Base-by-base conservation (phyloP, 2,888 invertebrate species). In the Cataglyphis altisquamis region DNA sequence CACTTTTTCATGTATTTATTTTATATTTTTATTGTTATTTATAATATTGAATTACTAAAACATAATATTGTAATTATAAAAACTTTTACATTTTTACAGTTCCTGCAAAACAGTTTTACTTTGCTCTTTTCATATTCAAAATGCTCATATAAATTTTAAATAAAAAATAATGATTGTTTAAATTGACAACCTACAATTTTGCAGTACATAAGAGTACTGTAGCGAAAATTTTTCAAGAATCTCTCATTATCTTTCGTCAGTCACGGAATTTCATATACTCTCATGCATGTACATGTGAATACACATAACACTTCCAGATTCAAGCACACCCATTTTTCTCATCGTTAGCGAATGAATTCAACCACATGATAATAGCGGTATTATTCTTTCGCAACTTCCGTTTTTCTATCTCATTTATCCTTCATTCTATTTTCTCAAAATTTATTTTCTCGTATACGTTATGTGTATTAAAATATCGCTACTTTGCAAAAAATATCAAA, bases 301-400 rank as follows among this genome's bases (percentile, higher is more conserved):
- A 63, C 39, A 70, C 5, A 36, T 55, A 73, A 29, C 41, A 64
- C 15, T 32, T 12, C 3, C 6, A 39, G 15, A 70, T 68, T 60
- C 60, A 25, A 36, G 32, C 36, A n/a, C 45, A 15, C 15, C n/a
- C 36, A 62, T 75, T 67, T 67, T 32, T 45, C 6, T 70, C 18
- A 55, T 60, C 12, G 10, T 32, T 72, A 41, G 15, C n/a, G 60
- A 72, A 57, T 41, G 41, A 70, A 70, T 41, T 9, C 41, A 70
- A 57, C 9, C 45, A 29, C 32, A 29, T 36, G 15, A 12, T 57
- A 41, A 39, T 68, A 77, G 6, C 21, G 52, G 8, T 39, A 15
- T 75, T 64, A 52, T 52, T 45, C 64, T 48, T 64, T 10, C 6
- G 0, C 39, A 52, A 75, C 12, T 75, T 52, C 15, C 32, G 15